Conservation (phyloP, 2,797 vertebrate species). For the Hippopotamyrus pictus region DNA sequence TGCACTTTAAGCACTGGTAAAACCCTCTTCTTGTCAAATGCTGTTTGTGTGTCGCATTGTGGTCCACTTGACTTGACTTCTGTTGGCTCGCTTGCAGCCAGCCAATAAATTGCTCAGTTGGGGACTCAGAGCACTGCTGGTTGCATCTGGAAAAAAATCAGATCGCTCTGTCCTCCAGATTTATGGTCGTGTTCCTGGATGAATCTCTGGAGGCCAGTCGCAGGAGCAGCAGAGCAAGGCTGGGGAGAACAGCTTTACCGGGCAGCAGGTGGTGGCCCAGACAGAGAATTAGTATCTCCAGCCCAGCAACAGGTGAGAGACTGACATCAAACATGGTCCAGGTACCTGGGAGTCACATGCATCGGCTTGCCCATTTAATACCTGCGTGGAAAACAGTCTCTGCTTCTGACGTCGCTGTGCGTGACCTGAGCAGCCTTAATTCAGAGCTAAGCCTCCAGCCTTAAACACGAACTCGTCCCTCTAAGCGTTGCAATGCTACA, state of each 20-base stretch:
- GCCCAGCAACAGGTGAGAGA: conserved; percentile 59
- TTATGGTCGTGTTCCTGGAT: neutral
- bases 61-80: neutral
- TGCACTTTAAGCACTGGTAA: neutral
- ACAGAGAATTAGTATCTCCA: conserved; percentile 47
- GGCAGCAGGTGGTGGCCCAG: conserved; percentile 40
- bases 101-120: neutral
- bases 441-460: neutral
- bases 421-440: neutral
- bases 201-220: conserved; percentile 45
- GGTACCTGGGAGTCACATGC: neutral
- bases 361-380: neutral
- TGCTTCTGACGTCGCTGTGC: neutral
- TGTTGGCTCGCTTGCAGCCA: neutral
- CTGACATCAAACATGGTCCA: neutral
- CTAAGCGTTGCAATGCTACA: neutral
- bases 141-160: neutral
- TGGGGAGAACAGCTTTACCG: conserved; percentile 53
- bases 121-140: neutral
- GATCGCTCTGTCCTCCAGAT: neutral
- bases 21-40: neutral
- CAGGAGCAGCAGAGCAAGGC: conserved; percentile 37
- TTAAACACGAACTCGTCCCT: neutral
- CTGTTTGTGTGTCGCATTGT: neutral
- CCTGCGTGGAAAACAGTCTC: neutral